These are phyloP conservation scores for Pygathrix nemaeus DNA, from an alignment of 2,113 vertebrate species.

Conservation along the genomic window DNA sequence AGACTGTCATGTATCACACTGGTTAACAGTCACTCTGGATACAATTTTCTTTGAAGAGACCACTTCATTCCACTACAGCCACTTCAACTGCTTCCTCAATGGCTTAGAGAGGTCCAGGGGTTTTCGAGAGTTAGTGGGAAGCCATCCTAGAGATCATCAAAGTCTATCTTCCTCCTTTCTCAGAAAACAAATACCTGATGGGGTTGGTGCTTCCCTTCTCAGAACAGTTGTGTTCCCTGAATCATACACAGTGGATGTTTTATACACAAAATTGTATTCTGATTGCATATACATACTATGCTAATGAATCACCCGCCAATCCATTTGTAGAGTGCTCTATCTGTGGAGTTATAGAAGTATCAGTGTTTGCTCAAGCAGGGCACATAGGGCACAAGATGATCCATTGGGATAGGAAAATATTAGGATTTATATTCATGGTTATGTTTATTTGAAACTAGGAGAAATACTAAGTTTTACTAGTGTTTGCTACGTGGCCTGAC, in stretches of 20 bases:
- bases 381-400: background rate
- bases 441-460: slow-evolving; percentile 18
- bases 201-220: background rate
- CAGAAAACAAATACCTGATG: background rate
- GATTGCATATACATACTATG: background rate
- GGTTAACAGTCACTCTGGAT: background rate
- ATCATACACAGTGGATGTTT: background rate
- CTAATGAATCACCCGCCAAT: background rate
- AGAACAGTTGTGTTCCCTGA: background rate
- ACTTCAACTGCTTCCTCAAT: background rate
- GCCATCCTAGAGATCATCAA: background rate
- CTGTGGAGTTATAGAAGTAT: background rate
- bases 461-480: background rate
- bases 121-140: background rate
- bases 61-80: background rate
- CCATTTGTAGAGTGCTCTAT: background rate
- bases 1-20: background rate
- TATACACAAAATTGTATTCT: background rate
- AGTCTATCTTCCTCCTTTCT: background rate
- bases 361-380: background rate
- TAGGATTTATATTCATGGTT: background rate
- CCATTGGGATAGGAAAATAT: background rate
- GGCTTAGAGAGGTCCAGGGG: background rate
- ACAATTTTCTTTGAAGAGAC: background rate
- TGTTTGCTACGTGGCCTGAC: background rate